A percentile compares a stretch with the other conserved stretches of the same genome.
These are phyloP conservation scores for Alexandromys fortis DNA, from an alignment of 2,113 vertebrate genomes.

Conservation along the genomic window DNA sequence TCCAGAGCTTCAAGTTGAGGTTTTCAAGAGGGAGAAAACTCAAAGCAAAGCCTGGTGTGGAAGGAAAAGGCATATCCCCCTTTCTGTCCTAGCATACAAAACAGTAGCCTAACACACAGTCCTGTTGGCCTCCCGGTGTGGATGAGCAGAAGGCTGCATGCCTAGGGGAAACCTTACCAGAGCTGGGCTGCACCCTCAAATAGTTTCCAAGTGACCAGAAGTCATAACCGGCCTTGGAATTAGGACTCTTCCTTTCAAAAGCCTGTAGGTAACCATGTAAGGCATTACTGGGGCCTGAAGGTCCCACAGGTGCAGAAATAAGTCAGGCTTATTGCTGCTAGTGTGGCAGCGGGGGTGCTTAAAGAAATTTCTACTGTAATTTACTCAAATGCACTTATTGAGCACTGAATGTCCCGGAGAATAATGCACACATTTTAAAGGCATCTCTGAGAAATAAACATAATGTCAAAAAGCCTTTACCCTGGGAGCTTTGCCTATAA, in stretches of 20 bases:
- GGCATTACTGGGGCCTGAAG: background rate
- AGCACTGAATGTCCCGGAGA: background rate
- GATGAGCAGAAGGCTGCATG: background rate
- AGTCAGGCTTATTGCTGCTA: background rate
- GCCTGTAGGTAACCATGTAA: background rate
- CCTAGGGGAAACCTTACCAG: background rate
- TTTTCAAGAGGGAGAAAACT: background rate
- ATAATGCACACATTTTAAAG: background rate
- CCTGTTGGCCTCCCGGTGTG: background rate
- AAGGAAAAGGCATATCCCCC: background rate
- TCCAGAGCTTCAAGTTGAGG: background rate
- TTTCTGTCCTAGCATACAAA: background rate
- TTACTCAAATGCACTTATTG: background rate
- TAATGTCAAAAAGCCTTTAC: background rate
- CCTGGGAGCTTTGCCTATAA: background rate
- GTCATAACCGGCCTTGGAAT: background rate
- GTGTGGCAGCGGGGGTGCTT: background rate
- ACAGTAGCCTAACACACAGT: too few relatives aligned
- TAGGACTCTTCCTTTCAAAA: background rate
- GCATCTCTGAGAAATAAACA: constrained; percentile 15
- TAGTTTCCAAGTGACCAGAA: background rate
- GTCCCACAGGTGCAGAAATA: background rate
- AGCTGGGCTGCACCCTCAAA: background rate
- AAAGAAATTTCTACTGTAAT: background rate
- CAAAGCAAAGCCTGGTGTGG: fast-evolving